Evolutionary conservation across 2,888 invertebrate genomes (phyloP), one percentile per base, ranked within the genome.

Genomic region (Dryobotodes eremita): DNA sequence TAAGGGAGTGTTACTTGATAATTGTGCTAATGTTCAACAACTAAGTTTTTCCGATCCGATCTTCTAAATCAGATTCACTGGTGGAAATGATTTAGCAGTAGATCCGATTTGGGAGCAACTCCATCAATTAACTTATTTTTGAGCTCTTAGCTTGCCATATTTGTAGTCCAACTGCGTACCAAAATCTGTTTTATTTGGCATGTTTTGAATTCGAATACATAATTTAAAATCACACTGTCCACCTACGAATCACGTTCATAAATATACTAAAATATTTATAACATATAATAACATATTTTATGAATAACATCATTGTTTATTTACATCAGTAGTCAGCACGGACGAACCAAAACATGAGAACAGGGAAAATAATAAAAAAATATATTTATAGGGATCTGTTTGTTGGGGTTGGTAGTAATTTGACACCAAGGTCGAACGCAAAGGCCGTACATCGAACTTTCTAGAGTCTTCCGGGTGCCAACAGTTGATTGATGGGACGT

Each of bases 371-470:
- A 73, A 79, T 68, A 65, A 72, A 75, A 64, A 36, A 17, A 23
- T 68, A 26, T 73, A 61, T 64, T 50, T 68, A 65, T 57, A 48
- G 23, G 50, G 57, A 13, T 62, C 50, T 59, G 31, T 36, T 26
- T 55, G 70, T 71, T 61, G 72, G 89, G 89, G 86, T 84, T 83
- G 81, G 81, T 83, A 73, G 91, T 89, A 90, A 91, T 86, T 85
- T 86, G 88, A 92, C 85, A 86, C 92, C 94, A 95, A 95, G 95
- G 95, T 93, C 94, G 87, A 80, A 83, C 83, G 91, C 90, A 90
- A 94, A 94, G 94, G 95, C 93, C 95, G 94, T 92, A 76, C 93
- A 88, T 90, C 91, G 95, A 95, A 94, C 95, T 92, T 92, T 90
- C 89, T 83, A 90, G 75, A 83, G 85, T 83, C 91, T 95, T 95